phyloP scores from a whole-genome alignment of 2,113 vertebrate genomes.

The Herpetotheres cachinnans region DNA sequence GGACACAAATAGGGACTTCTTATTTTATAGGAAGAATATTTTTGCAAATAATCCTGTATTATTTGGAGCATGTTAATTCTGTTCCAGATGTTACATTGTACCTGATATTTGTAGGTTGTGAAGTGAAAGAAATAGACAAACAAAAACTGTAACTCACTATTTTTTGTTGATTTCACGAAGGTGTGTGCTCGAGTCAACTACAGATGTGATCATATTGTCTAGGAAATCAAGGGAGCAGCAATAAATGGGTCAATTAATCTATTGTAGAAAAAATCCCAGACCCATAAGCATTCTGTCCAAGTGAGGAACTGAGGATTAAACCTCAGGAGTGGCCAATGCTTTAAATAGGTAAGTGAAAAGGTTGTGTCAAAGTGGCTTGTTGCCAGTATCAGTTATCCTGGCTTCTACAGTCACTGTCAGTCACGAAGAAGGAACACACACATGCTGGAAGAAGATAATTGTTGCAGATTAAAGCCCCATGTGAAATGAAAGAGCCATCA shows the following conservation, averaged over 20 bases:
- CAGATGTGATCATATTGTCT: background rate
- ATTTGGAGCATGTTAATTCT: background rate
- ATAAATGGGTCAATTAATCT: background rate
- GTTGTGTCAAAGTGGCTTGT: background rate
- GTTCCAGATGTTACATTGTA: background rate
- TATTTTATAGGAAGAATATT: background rate
- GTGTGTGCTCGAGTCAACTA: background rate
- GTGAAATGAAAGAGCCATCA: slow-evolving; percentile 25
- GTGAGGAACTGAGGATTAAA: background rate
- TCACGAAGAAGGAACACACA: background rate
- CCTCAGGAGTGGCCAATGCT: background rate
- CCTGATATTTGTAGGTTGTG: background rate
- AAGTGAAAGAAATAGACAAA: background rate
- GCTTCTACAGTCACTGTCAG: background rate
- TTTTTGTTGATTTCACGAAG: background rate
- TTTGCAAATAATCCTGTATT: background rate
- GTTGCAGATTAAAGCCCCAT: background rate
- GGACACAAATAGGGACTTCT: background rate
- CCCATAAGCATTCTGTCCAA: background rate
- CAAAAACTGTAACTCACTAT: background rate
- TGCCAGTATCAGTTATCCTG: background rate
- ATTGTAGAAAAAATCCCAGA: background rate
- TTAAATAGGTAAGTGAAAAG: background rate
- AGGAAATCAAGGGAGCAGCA: background rate
- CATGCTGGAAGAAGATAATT: background rate